Conservation (phyloP, 2,797 vertebrate genomes). For the Centropyge bicolor region DNA sequence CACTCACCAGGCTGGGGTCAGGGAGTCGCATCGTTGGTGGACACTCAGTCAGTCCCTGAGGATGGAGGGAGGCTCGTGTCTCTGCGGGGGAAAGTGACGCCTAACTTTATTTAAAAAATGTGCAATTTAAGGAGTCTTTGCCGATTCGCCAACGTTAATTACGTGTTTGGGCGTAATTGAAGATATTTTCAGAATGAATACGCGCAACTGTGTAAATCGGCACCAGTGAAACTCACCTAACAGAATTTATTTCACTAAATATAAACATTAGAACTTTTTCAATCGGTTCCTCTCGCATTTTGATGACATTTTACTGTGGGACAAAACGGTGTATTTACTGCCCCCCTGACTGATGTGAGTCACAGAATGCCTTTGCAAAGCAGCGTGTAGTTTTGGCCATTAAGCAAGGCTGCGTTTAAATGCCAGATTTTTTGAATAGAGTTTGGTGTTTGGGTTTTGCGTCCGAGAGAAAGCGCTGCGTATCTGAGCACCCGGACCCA, state of each 20-base stretch:
- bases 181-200: background rate
- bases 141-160: background rate
- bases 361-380: background rate
- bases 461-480: background rate
- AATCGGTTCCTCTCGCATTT: background rate
- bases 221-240: background rate
- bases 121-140: background rate
- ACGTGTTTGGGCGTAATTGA: background rate
- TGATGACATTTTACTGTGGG: background rate
- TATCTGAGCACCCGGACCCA: background rate
- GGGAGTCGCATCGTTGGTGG: constrained; percentile 40
- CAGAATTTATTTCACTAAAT: background rate
- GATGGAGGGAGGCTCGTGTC: constrained; percentile 9
- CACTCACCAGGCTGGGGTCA: constrained; percentile 30
- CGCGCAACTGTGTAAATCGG: constrained; percentile 10
- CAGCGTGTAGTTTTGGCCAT: background rate
- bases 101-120: constrained; percentile 8
- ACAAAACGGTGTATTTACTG: background rate
- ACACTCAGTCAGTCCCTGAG: constrained; percentile 16
- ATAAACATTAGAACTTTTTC: background rate
- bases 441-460: background rate
- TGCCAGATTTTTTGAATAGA: background rate
- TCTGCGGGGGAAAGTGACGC: constrained; percentile 35
- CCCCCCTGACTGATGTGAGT: background rate
- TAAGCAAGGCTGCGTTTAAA: constrained; percentile 1